Evolutionary conservation across 1,140 invertebrate species (phyloP).

Genomic region (Aradophagus sp.): DNA sequence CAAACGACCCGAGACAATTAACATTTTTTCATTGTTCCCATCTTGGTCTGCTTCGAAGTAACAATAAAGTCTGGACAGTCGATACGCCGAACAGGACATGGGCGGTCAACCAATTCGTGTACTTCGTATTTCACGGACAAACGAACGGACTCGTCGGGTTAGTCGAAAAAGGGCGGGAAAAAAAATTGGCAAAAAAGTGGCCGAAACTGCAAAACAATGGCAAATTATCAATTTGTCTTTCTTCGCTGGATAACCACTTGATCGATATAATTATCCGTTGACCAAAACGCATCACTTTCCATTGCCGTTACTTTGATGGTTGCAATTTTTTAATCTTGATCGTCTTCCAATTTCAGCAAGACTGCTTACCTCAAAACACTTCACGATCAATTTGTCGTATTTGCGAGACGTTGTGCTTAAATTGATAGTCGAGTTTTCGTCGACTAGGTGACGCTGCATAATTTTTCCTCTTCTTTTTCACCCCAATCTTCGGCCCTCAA

Average conservation of each 20-base stretch:
- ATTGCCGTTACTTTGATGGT: too few relatives aligned
- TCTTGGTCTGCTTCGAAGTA: conserved; percentile 1
- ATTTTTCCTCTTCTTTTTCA: conserved; percentile 5
- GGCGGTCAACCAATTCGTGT: conserved; percentile 21
- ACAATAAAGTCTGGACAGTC: conserved; percentile 26
- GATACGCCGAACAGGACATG: conserved; percentile 32
- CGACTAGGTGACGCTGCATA: conserved; percentile 7
- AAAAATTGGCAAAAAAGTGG: too few relatives aligned
- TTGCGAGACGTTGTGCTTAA: conserved; percentile 22
- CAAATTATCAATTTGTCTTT: too few relatives aligned
- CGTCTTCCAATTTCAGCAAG: conserved; percentile 50
- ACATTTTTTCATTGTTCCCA: conserved; percentile 2
- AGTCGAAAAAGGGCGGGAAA: conserved; percentile 5
- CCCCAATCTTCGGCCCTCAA: neutral
- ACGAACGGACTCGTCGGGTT: neutral
- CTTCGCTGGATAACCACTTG: too few relatives aligned
- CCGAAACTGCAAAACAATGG: too few relatives aligned
- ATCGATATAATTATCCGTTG: too few relatives aligned
- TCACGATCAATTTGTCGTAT: conserved; percentile 43
- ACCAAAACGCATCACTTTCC: too few relatives aligned
- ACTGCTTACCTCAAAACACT: conserved; percentile 48
- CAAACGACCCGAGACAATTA: conserved; percentile 5
- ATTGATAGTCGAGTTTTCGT: conserved; percentile 8
- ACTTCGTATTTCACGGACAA: conserved; percentile 15
- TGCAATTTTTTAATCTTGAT: too few relatives aligned